Conservation (phyloP, 2,888 invertebrate genomes). For the Amblyteles armatorius region DNA sequence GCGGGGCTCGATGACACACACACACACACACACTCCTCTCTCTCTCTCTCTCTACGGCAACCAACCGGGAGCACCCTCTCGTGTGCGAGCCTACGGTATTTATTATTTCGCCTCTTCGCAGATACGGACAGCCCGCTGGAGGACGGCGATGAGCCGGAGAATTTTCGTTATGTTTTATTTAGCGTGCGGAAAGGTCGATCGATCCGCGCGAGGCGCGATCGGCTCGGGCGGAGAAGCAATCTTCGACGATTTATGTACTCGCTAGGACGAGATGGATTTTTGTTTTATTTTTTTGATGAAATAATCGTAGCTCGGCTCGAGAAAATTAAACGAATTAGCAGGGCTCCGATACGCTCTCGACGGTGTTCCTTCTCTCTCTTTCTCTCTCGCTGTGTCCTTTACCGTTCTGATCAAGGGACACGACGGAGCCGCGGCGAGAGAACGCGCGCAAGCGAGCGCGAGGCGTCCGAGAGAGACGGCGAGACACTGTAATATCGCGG, state of each 20-base stretch:
- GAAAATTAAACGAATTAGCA: neutral
- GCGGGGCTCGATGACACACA: conserved; percentile 43
- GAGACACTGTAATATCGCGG: conserved; percentile 48
- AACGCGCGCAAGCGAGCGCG: conserved; percentile 29
- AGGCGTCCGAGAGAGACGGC: conserved; percentile 30
- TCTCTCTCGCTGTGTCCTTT: neutral
- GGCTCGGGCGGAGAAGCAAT: too few relatives aligned
- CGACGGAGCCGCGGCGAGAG: conserved; percentile 6
- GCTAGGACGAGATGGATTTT: neutral
- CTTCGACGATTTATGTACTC: too few relatives aligned
- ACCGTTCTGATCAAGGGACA: conserved; percentile 38
- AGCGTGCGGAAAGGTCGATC: neutral
- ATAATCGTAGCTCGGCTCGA: neutral
- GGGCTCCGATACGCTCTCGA: conserved; percentile 1
- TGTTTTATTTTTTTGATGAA: neutral
- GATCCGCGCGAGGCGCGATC: conserved; percentile 7
- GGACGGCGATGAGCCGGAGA: too few relatives aligned
- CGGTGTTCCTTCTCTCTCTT: neutral
- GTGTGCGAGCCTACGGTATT: neutral
- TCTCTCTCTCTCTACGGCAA: conserved; percentile 6
- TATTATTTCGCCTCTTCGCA: neutral
- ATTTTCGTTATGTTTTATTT: neutral
- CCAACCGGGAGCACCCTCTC: conserved; percentile 25
- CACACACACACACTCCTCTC: neutral
- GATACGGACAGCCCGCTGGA: neutral